Percentiles rank a stretch among this genome's conserved stretches.
These are phyloP conservation scores for Machimus atricapillus DNA, from an alignment of 2,888 invertebrate species.

Conservation along the genomic window DNA sequence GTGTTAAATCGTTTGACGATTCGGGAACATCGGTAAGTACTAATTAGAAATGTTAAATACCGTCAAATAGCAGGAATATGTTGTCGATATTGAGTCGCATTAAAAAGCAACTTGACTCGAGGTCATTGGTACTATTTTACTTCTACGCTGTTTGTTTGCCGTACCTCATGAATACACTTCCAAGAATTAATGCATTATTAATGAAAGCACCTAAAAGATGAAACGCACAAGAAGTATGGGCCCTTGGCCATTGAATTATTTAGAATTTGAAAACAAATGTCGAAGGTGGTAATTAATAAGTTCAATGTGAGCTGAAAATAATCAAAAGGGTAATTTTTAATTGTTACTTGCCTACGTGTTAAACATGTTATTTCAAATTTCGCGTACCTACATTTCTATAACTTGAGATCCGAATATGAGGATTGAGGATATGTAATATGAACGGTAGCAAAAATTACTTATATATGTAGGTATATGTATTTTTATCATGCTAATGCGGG, in stretches of 20 bases:
- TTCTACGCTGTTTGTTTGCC: neutral
- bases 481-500: too few relatives aligned
- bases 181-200: neutral
- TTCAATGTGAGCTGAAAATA: too few relatives aligned
- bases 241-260: neutral
- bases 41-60: neutral
- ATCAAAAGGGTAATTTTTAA: too few relatives aligned
- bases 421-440: too few relatives aligned
- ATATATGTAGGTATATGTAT: too few relatives aligned
- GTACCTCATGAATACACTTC: neutral
- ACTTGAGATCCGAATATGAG: too few relatives aligned
- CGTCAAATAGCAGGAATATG: neutral
- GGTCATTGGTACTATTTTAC: neutral
- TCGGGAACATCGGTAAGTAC: slow-evolving; percentile 47
- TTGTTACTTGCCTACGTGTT: too few relatives aligned
- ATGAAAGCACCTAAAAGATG: neutral
- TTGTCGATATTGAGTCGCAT: neutral
- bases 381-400: too few relatives aligned
- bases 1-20: slow-evolving; percentile 33
- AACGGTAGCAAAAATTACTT: too few relatives aligned
- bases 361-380: too few relatives aligned
- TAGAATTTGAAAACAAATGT: neutral
- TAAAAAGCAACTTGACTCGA: neutral
- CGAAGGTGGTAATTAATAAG: neutral
- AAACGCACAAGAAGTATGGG: neutral